phyloP scores from a whole-genome alignment of 1,140 invertebrate genomes.

The Achroia grisella region DNA sequence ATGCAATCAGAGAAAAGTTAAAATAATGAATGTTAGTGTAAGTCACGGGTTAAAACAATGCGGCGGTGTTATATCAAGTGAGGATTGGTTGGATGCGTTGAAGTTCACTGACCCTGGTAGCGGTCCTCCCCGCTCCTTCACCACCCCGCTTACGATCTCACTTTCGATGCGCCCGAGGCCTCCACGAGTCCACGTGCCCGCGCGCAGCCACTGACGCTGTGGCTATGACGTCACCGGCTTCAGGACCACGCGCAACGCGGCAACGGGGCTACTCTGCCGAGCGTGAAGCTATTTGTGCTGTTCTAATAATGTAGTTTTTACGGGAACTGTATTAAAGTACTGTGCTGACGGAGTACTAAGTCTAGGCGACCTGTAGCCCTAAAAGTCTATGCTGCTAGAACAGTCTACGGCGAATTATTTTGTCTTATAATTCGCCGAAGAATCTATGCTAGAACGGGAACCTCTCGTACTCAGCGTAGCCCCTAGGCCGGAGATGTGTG shows the following conservation, averaged over 20 bases:
- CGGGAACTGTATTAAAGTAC: constrained; percentile 46
- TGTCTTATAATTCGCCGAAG: too few species aligned
- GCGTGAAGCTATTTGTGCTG: constrained; percentile 50
- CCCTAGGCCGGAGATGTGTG: too few species aligned
- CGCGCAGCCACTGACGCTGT: constrained; percentile 31
- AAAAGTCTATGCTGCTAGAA: too few species aligned
- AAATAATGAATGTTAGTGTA: constrained; percentile 9
- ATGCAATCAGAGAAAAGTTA: too few species aligned
- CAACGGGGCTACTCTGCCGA: constrained; percentile 38
- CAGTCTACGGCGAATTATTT: too few species aligned
- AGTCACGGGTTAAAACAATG: constrained; percentile 51
- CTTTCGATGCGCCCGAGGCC: constrained; percentile 68
- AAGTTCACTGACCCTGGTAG: constrained; percentile 45
- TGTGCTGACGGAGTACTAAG: background rate
- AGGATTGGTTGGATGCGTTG: constrained; percentile 60
- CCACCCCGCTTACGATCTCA: constrained; percentile 44
- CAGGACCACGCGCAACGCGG: constrained; percentile 37
- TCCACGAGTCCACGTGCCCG: constrained; percentile 56
- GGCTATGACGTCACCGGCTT: constrained; percentile 54
- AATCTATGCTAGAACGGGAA: too few species aligned
- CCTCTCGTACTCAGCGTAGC: too few species aligned
- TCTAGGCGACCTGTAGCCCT: too few species aligned
- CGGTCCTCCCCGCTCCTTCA: constrained; percentile 28
- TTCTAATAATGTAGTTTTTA: constrained; percentile 46
- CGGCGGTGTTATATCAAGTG: constrained; percentile 56